These are phyloP conservation scores for Benthochromis sp. DNA, from an alignment of 2,113 vertebrate genomes.

Conservation along the genomic window DNA sequence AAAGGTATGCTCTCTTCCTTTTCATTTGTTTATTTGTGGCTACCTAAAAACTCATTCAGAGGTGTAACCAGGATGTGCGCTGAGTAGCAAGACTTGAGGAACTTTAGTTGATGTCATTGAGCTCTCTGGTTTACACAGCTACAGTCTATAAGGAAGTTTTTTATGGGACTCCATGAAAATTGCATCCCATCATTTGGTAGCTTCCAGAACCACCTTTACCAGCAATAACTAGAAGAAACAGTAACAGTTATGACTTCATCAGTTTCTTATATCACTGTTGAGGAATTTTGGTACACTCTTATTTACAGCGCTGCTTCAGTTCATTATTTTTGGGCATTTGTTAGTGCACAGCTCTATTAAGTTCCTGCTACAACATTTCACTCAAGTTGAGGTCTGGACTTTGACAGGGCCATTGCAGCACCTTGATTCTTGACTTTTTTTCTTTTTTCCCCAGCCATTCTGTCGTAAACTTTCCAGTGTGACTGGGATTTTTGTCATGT, in stretches of 20 bases:
- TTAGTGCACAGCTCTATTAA: not conserved
- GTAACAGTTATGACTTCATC: not conserved
- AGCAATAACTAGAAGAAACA: not conserved
- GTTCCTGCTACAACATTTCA: not conserved
- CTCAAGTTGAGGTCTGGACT: not conserved
- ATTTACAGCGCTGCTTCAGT: not conserved
- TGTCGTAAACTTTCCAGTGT: not conserved
- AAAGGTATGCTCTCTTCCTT: not conserved
- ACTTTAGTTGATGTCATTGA: not conserved
- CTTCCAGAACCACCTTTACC: not conserved
- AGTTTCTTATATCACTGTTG: not conserved
- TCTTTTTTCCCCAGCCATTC: rapidly evolving
- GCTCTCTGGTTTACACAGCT: not conserved
- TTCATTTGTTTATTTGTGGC: not conserved
- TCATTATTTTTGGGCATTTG: rapidly evolving
- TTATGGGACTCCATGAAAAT: rapidly evolving
- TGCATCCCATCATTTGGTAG: not conserved
- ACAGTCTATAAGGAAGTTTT: not conserved
- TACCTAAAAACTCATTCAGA: not conserved
- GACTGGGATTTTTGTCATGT: not conserved
- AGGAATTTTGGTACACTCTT: not conserved
- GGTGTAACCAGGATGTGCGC: not conserved
- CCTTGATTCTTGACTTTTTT: not conserved
- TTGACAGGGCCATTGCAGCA: not conserved
- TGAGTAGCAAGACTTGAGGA: not conserved